Evolutionary conservation across 92 coral and sea anemone genomes (phyloP).

Genomic region (Micromussa lordhowensis): DNA sequence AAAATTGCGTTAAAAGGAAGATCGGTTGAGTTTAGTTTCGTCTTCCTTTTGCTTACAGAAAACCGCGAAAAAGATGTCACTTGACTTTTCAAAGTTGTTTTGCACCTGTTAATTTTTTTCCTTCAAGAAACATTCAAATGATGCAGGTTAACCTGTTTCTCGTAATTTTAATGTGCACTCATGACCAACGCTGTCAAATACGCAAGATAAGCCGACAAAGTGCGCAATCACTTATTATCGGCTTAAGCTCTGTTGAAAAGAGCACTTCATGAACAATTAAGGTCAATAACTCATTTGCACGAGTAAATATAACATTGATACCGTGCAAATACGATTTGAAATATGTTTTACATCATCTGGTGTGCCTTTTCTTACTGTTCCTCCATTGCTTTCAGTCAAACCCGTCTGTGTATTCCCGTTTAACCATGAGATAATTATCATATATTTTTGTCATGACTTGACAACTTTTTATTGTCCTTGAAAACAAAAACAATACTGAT

Average conservation of each 20-base stretch:
- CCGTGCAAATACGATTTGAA: not conserved
- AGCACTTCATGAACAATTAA: constrained; percentile 17
- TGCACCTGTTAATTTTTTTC: constrained; percentile 1
- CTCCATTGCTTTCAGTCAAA: not conserved
- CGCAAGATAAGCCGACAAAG: constrained; percentile 40
- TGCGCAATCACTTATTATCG: constrained; percentile 11
- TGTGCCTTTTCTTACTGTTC: not conserved
- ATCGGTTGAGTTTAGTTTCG: not conserved
- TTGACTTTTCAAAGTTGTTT: not conserved
- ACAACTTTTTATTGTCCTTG: constrained; percentile 26
- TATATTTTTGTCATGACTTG: constrained; percentile 30
- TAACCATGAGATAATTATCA: constrained; percentile 19
- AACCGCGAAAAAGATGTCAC: not conserved
- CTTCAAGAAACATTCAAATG: not conserved
- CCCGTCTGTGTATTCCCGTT: not conserved
- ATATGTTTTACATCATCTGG: not conserved
- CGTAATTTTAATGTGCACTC: not conserved
- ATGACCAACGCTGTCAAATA: constrained; percentile 11
- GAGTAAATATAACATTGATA: constrained; percentile 1
- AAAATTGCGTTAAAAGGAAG: not conserved
- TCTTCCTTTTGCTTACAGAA: not conserved
- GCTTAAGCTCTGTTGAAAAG: constrained; percentile 18
- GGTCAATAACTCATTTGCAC: not conserved
- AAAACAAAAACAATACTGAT: constrained; percentile 25
- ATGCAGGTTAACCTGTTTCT: not conserved